Evolutionary conservation across 2,113 vertebrate genomes (phyloP), one percentile per base, ranked within the genome.

Genomic region (Syngnathus typhle): DNA sequence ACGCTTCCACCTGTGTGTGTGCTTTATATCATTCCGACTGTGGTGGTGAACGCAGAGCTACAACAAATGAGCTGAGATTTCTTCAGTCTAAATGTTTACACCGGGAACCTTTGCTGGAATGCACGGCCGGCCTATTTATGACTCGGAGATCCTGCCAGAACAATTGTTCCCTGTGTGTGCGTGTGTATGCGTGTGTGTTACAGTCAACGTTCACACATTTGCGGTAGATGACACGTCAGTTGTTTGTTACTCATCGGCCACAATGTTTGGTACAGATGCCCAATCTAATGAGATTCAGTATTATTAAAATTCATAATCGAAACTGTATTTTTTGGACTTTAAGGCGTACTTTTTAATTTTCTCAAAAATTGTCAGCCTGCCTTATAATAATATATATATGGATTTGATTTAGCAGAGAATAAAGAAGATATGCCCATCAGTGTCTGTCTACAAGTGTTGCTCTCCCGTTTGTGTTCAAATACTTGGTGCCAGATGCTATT

Each of bases 71-170:
- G 80, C 72, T 73, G 77, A 77, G 82, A 79, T 83, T 70, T 69
- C 77, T 84, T 73, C 54, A 85, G 74, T 78, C 71, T 83, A 88
- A 89, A 88, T 88, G 88, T 90, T 91, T 90, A 89, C 70, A 79
- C 38, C 75, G 70, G 37, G 67, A 77, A 13, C 67, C 76, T 71
- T 73, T 79, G 74, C 67, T 84, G 66, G 86, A 88, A 86, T 85
- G 85, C 74, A 70, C 76, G 63, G 83, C 75, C 19, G 62, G 73
- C 72, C 70, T 55, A 80, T 81, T 76, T 73, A 80, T 88, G 85
- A 86, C 77, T 85, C 83, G 84, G 55, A 80, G 36, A 38, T 54
- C 76, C 84, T 82, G 82, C 76, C 79, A 84, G 74, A 75, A 46
- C 71, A 66, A 80, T 75, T 74, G 75, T 70, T 75, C 38, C 41